Evolutionary conservation across 2,797 vertebrate genomes (phyloP).

Genomic region (Sus cebifrons): DNA sequence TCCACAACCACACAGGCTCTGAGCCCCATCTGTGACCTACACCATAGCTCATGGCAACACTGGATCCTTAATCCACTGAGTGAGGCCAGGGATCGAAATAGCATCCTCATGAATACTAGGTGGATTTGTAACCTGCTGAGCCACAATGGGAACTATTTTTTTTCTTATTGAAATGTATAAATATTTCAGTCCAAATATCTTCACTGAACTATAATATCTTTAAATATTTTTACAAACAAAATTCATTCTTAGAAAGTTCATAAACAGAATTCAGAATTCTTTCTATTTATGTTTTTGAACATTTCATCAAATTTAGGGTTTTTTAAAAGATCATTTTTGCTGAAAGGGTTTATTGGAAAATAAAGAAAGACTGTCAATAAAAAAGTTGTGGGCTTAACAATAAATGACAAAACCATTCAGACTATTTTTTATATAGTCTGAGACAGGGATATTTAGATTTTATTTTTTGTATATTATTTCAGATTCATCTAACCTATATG

Average conservation of each 20-base stretch:
- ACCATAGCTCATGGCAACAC: too few relatives aligned
- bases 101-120: too few relatives aligned
- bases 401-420: slow-evolving; percentile 40
- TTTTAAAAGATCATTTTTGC: slow-evolving; percentile 44
- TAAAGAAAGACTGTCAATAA: slow-evolving; percentile 41
- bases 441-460: slow-evolving; percentile 23
- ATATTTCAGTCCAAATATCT: slow-evolving; percentile 55
- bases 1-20: too few relatives aligned
- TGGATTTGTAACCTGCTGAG: too few relatives aligned
- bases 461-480: slow-evolving; percentile 18
- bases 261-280: neutral
- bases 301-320: slow-evolving; percentile 53
- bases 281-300: slow-evolving; percentile 30
- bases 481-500: neutral
- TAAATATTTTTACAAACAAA: slow-evolving; percentile 56
- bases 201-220: slow-evolving; percentile 26
- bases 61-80: too few relatives aligned
- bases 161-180: slow-evolving; percentile 41
- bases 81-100: too few relatives aligned
- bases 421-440: neutral
- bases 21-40: too few relatives aligned
- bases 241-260: neutral
- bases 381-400: slow-evolving; percentile 21
- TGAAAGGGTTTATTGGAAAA: slow-evolving; percentile 26
- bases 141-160: neutral